Percentiles rank a stretch among this genome's conserved stretches.
These are phyloP conservation scores for Dryocosmus kuriphilus DNA, from an alignment of 2,888 invertebrate genomes.

Conservation along the genomic window DNA sequence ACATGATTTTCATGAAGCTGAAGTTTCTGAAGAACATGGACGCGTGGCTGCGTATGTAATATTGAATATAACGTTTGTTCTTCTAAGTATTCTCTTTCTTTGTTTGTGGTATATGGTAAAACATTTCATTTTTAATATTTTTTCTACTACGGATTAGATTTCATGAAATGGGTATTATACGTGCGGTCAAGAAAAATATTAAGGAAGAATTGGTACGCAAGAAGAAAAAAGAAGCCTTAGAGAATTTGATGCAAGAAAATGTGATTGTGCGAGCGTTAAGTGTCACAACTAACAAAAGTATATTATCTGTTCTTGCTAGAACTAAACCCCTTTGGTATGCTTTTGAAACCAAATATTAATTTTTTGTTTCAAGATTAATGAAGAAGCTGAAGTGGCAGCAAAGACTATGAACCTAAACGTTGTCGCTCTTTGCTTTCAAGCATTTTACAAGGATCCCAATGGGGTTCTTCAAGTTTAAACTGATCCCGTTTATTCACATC, in stretches of 20 bases:
- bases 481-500: slow-evolving; percentile 84
- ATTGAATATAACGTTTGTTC: slow-evolving; percentile 3
- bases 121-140: slow-evolving; percentile 22
- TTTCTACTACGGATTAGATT: slow-evolving; percentile 79
- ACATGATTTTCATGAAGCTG: slow-evolving; percentile 84
- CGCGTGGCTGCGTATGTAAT: slow-evolving; percentile 83
- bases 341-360: slow-evolving; percentile 27
- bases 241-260: slow-evolving; percentile 67
- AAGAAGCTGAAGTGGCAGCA: slow-evolving; percentile 81
- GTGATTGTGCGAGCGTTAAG: slow-evolving; percentile 63
- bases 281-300: slow-evolving; percentile 76
- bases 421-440: slow-evolving; percentile 88
- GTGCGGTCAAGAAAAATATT: slow-evolving; percentile 89
- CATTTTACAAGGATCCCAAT: slow-evolving; percentile 81
- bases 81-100: not conserved
- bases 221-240: slow-evolving; percentile 75
- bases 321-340: not conserved
- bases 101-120: slow-evolving; percentile 25
- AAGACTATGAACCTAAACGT: slow-evolving; percentile 89
- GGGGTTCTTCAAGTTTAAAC: slow-evolving; percentile 82
- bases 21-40: slow-evolving; percentile 80
- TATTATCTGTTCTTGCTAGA: slow-evolving; percentile 28
- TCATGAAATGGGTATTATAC: slow-evolving; percentile 91
- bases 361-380: slow-evolving; percentile 69
- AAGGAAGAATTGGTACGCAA: slow-evolving; percentile 83